Conservation (phyloP, 2,797 vertebrate species). For the Sebastes melanostomus region DNA sequence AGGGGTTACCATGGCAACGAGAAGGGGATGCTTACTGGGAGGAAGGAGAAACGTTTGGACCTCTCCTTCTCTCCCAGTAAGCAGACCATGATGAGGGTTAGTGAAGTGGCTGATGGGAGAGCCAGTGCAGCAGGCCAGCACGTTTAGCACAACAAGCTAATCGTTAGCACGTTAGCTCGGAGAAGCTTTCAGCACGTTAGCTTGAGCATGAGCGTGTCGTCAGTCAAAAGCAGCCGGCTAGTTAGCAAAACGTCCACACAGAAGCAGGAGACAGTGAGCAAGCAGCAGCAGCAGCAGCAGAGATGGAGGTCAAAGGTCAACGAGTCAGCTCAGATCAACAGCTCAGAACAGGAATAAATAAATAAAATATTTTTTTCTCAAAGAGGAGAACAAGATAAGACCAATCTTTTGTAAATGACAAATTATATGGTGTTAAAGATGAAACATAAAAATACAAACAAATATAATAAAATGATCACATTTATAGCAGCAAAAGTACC, state of each 20-base stretch:
- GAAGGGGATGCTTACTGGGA: constrained; percentile 63
- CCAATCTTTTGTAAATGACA: neutral
- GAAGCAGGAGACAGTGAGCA: constrained; percentile 39
- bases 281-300: constrained; percentile 44
- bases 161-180: constrained; percentile 2
- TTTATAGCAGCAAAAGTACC: neutral
- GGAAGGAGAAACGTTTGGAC: constrained; percentile 6
- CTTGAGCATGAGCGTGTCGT: constrained; percentile 13
- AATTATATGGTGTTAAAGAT: neutral
- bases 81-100: constrained; percentile 13
- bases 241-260: constrained; percentile 22
- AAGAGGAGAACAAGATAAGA: neutral
- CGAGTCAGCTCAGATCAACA: neutral
- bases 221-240: neutral
- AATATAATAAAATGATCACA: neutral
- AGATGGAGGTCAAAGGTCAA: constrained; percentile 36
- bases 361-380: neutral
- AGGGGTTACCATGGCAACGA: constrained; percentile 39
- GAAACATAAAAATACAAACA: neutral
- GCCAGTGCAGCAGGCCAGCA: constrained; percentile 22
- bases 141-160: constrained; percentile 19
- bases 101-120: constrained; percentile 39
- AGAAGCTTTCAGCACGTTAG: constrained; percentile 19
- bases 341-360: neutral
- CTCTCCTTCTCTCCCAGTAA: constrained; percentile 39